Conservation (phyloP, 1,140 invertebrate species). For the Neuroterus valhalla region DNA sequence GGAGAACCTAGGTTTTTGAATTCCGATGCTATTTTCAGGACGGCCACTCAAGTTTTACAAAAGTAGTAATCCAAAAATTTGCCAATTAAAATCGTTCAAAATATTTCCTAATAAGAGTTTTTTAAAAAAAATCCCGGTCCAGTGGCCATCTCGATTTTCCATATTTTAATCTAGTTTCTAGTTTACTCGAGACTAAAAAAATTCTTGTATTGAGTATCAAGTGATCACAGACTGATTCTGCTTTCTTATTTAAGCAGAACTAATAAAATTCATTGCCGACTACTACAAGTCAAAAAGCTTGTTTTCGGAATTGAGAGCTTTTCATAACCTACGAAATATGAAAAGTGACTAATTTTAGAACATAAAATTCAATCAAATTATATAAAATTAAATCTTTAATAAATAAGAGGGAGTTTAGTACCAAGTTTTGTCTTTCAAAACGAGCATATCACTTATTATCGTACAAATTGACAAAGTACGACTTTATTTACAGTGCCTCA, state of each 20-base stretch:
- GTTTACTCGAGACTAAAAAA: constrained; percentile 3
- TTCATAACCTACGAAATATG: too few species aligned
- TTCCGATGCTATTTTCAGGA: too few species aligned
- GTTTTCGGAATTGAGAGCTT: neutral
- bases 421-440: neutral
- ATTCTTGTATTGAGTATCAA: constrained; percentile 25
- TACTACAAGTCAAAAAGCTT: neutral
- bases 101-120: too few species aligned
- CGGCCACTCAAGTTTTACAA: too few species aligned
- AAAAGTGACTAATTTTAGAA: too few species aligned
- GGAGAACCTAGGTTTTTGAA: too few species aligned
- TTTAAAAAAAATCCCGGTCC: too few species aligned
- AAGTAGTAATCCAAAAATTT: too few species aligned
- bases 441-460: neutral
- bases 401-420: constrained; percentile 1
- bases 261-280: neutral
- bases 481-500: constrained; percentile 10
- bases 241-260: neutral
- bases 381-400: neutral
- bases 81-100: too few species aligned
- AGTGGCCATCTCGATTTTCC: too few species aligned
- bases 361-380: too few species aligned
- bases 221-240: constrained; percentile 24
- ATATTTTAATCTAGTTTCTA: neutral
- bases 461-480: neutral